A percentile compares a stretch with the other conserved stretches of the same genome.
Conservation (phyloP, 2,888 invertebrate genomes). For the Cryptophagus acutangulus region DNA sequence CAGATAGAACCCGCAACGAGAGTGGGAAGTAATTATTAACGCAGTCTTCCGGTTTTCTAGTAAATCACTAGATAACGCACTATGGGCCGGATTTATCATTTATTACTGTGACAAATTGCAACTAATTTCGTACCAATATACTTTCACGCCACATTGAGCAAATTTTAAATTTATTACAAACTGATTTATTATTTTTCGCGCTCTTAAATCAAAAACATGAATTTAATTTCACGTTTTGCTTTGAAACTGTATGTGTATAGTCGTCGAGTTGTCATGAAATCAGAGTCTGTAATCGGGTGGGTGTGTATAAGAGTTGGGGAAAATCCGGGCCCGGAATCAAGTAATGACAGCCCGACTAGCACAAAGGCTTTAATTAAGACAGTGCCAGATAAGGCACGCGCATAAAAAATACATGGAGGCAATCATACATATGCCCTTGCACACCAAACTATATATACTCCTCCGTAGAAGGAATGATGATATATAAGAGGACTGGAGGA, state of each 20-base stretch:
- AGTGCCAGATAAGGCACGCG: slow-evolving; percentile 35
- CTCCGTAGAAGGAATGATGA: slow-evolving; percentile 6
- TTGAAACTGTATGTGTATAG: not conserved
- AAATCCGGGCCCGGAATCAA: slow-evolving; percentile 24
- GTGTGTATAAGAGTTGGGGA: slow-evolving; percentile 8
- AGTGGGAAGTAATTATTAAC: slow-evolving; percentile 45
- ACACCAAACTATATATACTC: not conserved
- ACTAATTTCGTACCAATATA: slow-evolving; percentile 25
- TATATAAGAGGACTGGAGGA: slow-evolving; percentile 10
- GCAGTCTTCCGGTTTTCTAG: slow-evolving; percentile 43
- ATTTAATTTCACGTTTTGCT: no score
- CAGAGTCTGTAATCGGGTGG: slow-evolving; percentile 13
- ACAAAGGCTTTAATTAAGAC: slow-evolving; percentile 39
- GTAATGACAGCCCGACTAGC: slow-evolving; percentile 33
- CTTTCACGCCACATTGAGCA: slow-evolving; percentile 18
- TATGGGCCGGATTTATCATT: slow-evolving; percentile 36
- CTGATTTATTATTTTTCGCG: no score
- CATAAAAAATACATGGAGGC: slow-evolving; percentile 33
- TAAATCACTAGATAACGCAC: slow-evolving; percentile 46
- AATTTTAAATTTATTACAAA: slow-evolving; percentile 9
- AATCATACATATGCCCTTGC: slow-evolving; percentile 32
- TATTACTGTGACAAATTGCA: slow-evolving; percentile 38
- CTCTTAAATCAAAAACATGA: no score
- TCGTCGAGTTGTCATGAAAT: slow-evolving; percentile 3
- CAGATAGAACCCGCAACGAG: slow-evolving; percentile 41